Evolutionary conservation across 2,797 vertebrate species (phyloP).

Genomic region (Enteromius anoplus): DNA sequence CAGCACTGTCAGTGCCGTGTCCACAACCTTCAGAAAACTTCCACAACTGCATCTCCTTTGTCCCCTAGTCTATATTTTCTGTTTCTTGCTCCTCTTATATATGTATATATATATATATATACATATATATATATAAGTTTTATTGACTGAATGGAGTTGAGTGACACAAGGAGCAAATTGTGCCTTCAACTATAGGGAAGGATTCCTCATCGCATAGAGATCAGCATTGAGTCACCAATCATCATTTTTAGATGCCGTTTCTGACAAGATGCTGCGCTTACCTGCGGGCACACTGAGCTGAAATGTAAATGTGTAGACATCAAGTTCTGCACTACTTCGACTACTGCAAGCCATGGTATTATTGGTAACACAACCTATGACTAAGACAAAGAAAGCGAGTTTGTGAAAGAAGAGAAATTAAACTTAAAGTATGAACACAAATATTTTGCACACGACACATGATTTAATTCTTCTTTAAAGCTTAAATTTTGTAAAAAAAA

Average conservation of each 20-base stretch:
- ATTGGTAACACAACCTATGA: neutral
- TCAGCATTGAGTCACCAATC: constrained; percentile 41
- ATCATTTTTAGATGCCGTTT: constrained; percentile 20
- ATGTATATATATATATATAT: no score
- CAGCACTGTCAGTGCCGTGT: constrained; percentile 48
- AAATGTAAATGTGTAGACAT: constrained; percentile 32
- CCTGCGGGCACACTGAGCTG: constrained; percentile 5
- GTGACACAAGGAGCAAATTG: constrained; percentile 35
- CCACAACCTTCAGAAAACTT: constrained; percentile 56
- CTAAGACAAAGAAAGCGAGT: neutral
- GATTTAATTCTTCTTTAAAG: neutral
- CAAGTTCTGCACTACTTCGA: neutral
- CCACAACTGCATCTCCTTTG: constrained; percentile 28
- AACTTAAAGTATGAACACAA: neutral
- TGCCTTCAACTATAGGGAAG: constrained; percentile 15
- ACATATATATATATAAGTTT: neutral
- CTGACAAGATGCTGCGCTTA: constrained; percentile 34
- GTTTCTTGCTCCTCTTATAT: neutral
- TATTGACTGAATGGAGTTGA: constrained; percentile 27
- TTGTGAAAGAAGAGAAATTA: neutral
- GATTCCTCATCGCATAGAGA: constrained; percentile 24
- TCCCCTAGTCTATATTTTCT: neutral
- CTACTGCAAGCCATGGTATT: neutral
- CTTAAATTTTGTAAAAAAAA: neutral
- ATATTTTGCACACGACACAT: neutral